These are phyloP conservation scores for Drepana arcuata DNA, from an alignment of 1,140 invertebrate species.

Conservation along the genomic window DNA sequence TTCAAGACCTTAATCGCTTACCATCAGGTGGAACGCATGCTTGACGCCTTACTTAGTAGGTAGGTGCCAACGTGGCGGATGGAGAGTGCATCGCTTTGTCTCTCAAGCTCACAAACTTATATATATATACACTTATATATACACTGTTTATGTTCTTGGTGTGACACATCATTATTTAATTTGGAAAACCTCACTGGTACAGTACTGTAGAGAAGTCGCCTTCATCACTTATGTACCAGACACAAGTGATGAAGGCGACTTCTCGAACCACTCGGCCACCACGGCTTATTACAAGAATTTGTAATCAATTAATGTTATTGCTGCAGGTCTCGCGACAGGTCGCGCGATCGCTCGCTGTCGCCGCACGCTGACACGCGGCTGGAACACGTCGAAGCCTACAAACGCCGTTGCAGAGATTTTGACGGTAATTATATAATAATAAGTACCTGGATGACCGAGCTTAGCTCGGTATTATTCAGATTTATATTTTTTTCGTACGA, in stretches of 20 bases:
- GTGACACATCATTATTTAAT: too few relatives aligned
- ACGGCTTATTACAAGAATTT: not conserved
- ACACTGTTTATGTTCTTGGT: too few relatives aligned
- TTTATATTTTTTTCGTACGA: too few relatives aligned
- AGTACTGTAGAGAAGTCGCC: too few relatives aligned
- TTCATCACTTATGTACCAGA: not conserved
- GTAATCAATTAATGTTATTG: not conserved
- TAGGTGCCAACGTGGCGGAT: not conserved
- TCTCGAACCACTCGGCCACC: not conserved
- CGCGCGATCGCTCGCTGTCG: constrained; percentile 33
- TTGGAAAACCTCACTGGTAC: not conserved
- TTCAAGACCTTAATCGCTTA: too few relatives aligned
- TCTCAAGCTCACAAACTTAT: too few relatives aligned
- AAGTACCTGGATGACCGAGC: too few relatives aligned
- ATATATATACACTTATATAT: too few relatives aligned
- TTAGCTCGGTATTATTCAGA: too few relatives aligned
- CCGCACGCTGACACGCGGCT: constrained; percentile 59
- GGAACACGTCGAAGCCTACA: constrained; percentile 65
- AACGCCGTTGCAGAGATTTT: constrained; percentile 80
- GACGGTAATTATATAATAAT: constrained; percentile 74
- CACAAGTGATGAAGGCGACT: not conserved
- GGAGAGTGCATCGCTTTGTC: too few relatives aligned
- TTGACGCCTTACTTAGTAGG: too few relatives aligned
- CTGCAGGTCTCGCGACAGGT: constrained; percentile 40
- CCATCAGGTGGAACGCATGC: too few relatives aligned